Conservation (phyloP, 2,113 vertebrate species). For the Sinocyclocheilus anophthalmus region DNA sequence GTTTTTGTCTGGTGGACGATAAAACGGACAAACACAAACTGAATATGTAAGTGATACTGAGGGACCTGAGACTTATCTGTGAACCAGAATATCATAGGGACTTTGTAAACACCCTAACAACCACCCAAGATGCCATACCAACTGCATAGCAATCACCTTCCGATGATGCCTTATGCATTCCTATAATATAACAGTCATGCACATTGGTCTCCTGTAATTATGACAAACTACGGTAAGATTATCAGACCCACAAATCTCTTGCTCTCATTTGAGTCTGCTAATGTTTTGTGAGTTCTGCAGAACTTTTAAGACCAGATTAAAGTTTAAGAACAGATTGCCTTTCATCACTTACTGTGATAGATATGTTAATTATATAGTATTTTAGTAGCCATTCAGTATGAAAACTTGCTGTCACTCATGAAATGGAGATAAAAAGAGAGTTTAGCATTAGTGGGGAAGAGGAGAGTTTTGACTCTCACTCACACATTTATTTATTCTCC, state of each 20-base stretch:
- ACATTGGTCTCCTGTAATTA: background rate
- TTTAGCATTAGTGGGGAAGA: constrained; percentile 28
- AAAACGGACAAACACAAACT: background rate
- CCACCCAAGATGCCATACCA: no score
- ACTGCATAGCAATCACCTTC: background rate
- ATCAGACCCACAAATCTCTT: background rate
- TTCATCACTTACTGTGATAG: background rate
- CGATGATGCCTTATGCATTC: background rate
- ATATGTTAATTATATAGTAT: background rate
- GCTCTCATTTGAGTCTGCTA: background rate
- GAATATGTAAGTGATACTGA: background rate
- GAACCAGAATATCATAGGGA: background rate
- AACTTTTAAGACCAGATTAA: background rate
- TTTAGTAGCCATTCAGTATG: background rate
- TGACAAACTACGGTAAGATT: background rate
- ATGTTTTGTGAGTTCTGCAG: background rate
- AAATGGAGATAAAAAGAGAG: constrained; percentile 14
- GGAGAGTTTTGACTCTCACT: constrained; percentile 36
- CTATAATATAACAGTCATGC: background rate
- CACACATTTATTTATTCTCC: constrained; percentile 64
- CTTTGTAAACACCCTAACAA: no score
- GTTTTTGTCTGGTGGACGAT: background rate
- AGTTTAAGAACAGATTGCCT: background rate
- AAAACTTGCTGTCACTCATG: background rate
- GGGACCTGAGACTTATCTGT: background rate